These are phyloP conservation scores for Sturnira hondurensis DNA, from an alignment of 2,113 vertebrate genomes.

Conservation along the genomic window DNA sequence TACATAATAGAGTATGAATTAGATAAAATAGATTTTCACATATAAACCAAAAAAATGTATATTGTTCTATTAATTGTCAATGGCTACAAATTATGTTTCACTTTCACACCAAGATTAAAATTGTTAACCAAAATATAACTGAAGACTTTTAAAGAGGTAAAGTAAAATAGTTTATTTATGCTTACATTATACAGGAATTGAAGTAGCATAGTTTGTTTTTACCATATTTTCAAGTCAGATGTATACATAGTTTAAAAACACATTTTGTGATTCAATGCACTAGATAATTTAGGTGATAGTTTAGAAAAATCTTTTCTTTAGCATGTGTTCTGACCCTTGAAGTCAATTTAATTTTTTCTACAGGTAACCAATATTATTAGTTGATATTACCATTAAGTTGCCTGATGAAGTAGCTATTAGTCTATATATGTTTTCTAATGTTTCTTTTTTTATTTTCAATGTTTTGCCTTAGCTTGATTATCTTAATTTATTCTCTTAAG, in stretches of 20 bases:
- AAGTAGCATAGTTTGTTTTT: background rate
- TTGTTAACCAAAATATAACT: background rate
- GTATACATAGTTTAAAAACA: background rate
- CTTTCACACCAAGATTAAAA: slow-evolving; percentile 6
- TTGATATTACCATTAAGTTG: background rate
- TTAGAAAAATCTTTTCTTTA: background rate
- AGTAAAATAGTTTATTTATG: slow-evolving; percentile 13
- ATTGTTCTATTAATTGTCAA: background rate
- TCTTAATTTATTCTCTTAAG: background rate
- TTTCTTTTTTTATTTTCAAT: background rate
- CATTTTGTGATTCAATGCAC: background rate
- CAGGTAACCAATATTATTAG: background rate
- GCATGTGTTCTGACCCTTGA: background rate
- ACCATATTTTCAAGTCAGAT: background rate
- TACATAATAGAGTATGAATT: slow-evolving; percentile 25
- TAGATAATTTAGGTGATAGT: background rate
- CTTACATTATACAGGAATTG: background rate
- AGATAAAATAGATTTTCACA: background rate
- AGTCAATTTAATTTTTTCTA: background rate
- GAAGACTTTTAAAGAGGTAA: background rate
- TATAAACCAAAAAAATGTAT: slow-evolving; percentile 7
- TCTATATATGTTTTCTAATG: background rate
- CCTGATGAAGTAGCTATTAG: background rate
- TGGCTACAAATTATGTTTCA: background rate
- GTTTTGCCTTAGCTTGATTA: background rate